Conservation (phyloP, 1,140 invertebrate species). For the Drosophila obscura region DNA sequence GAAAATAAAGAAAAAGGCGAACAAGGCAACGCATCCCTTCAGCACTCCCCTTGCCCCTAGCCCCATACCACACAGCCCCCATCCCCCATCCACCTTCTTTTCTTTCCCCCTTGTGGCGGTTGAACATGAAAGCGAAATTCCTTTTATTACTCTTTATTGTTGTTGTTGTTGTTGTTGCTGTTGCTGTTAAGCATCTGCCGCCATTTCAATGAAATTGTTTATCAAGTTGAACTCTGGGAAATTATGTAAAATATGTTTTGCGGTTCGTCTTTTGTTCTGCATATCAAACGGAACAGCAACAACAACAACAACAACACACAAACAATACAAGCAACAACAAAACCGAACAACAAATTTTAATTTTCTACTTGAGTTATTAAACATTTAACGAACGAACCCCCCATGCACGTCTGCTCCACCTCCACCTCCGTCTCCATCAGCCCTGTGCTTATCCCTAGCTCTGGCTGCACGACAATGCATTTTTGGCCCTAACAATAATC, state of each 20-base stretch:
- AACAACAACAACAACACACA: slow-evolving; percentile 3
- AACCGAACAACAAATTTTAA: slow-evolving; percentile 38
- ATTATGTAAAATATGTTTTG: slow-evolving; percentile 80
- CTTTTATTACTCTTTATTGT: slow-evolving; percentile 70
- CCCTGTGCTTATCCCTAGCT: neutral
- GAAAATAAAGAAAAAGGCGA: slow-evolving; percentile 53
- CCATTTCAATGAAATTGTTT: slow-evolving; percentile 75
- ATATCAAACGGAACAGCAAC: slow-evolving; percentile 13
- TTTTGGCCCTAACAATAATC: slow-evolving; percentile 35
- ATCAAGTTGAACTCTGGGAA: slow-evolving; percentile 72
- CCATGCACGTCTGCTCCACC: neutral
- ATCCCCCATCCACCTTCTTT: neutral
- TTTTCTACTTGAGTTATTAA: slow-evolving; percentile 73
- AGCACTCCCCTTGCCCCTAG: neutral
- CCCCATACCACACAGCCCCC: neutral
- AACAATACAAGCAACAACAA: neutral
- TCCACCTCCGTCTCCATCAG: neutral
- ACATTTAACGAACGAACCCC: slow-evolving; percentile 43
- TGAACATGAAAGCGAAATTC: slow-evolving; percentile 77
- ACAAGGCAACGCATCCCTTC: slow-evolving; percentile 15
- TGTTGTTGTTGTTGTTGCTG: slow-evolving; percentile 34
- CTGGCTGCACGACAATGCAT: slow-evolving; percentile 1
- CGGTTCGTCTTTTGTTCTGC: slow-evolving; percentile 37
- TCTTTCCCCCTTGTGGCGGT: slow-evolving; percentile 29
- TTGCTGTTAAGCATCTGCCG: slow-evolving; percentile 59